A percentile compares a stretch with the other conserved stretches of the same genome.
Evolutionary conservation across 2,113 vertebrate genomes (phyloP).

Genomic region (Hippoglossus stenolepis): DNA sequence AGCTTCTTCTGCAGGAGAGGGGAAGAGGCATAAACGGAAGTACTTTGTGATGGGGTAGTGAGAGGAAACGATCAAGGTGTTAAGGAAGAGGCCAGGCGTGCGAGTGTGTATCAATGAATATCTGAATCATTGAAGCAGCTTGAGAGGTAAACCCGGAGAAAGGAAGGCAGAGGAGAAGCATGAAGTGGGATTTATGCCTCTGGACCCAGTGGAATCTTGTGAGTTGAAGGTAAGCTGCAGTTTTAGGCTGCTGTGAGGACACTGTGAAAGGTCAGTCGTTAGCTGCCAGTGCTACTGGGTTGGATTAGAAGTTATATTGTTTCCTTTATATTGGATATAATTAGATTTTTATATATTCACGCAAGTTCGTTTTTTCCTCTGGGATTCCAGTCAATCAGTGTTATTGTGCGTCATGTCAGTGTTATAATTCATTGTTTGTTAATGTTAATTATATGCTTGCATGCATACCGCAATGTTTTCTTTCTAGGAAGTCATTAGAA

Average conservation of each 20-base stretch:
- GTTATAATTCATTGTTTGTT: neutral
- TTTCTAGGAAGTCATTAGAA: neutral
- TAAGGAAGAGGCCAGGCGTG: slow-evolving; percentile 5
- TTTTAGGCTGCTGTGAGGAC: slow-evolving; percentile 27
- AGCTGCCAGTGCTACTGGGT: neutral
- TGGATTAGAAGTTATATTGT: neutral
- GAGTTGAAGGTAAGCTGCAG: slow-evolving; percentile 1
- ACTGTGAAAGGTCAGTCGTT: slow-evolving; percentile 37
- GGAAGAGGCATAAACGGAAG: slow-evolving; percentile 1
- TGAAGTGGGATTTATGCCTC: slow-evolving; percentile 6
- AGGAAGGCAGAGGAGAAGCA: neutral
- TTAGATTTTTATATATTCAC: neutral
- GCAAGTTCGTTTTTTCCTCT: neutral
- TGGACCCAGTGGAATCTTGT: slow-evolving; percentile 3
- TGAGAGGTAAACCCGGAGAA: slow-evolving; percentile 6
- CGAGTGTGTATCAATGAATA: slow-evolving; percentile 29
- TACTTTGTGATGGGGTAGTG: slow-evolving; percentile 6
- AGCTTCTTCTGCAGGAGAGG: neutral
- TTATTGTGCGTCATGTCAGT: neutral
- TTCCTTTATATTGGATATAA: neutral
- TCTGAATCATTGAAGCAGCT: neutral
- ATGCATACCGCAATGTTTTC: neutral
- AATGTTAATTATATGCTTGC: neutral
- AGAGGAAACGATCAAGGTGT: slow-evolving; percentile 7
- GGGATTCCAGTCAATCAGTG: neutral